These are phyloP conservation scores for Apaloderma vittatum DNA, from an alignment of 2,113 vertebrate genomes.

Conservation along the genomic window DNA sequence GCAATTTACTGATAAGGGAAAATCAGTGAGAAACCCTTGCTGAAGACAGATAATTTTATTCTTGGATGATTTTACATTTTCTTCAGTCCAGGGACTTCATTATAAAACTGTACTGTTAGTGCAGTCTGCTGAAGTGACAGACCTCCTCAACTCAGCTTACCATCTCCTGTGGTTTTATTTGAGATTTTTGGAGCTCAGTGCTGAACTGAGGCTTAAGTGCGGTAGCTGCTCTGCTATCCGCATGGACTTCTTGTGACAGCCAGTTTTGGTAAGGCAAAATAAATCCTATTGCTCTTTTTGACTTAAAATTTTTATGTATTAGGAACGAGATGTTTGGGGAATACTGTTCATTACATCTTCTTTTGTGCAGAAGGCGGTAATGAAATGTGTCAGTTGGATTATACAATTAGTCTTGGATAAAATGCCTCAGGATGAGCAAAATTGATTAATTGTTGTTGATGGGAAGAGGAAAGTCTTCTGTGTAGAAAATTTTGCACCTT, in stretches of 20 bases:
- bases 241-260: neutral
- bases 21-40: neutral
- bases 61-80: conserved; percentile 1
- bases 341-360: neutral
- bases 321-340: fast-evolving
- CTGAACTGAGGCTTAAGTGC: neutral
- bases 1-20: neutral
- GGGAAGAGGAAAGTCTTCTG: neutral
- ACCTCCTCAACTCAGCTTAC: neutral
- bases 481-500: neutral
- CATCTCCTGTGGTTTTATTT: neutral
- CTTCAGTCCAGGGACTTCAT: neutral
- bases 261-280: neutral
- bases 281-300: neutral
- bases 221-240: neutral
- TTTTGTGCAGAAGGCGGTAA: neutral
- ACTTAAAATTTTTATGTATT: neutral
- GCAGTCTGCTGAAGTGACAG: neutral
- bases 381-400: neutral
- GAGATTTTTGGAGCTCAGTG: neutral
- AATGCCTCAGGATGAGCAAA: neutral
- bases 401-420: neutral
- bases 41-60: neutral
- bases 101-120: neutral
- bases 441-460: neutral